Conservation (phyloP, 2,797 vertebrate species). For the Pseudotriccus pelzelni region DNA sequence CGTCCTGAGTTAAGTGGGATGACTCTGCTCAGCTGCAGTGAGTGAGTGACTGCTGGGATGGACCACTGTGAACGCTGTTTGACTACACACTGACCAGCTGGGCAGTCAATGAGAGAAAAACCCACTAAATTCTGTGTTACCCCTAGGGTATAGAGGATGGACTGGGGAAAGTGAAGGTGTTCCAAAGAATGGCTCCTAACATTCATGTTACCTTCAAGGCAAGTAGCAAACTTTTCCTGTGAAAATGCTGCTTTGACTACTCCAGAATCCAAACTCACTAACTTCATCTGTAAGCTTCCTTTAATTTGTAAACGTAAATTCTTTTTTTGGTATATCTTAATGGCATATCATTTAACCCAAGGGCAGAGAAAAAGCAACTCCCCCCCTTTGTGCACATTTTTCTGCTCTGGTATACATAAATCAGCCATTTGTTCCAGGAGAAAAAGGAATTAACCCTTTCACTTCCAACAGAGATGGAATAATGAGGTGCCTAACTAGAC, state of each 20-base stretch:
- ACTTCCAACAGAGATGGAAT: not conserved
- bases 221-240: not conserved
- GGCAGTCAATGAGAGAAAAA: not conserved
- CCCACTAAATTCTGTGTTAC: not conserved
- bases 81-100: not conserved
- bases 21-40: not conserved
- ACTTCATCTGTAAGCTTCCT: not conserved
- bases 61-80: not conserved
- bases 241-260: not conserved
- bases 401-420: not conserved
- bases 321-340: not conserved
- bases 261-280: not conserved
- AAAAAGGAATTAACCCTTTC: not conserved
- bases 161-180: not conserved
- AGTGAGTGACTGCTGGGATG: not conserved
- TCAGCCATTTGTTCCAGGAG: not conserved
- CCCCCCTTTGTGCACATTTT: not conserved
- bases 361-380: not conserved
- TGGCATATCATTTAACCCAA: not conserved
- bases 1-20: not conserved
- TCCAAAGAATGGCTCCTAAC: not conserved
- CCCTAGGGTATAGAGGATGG: not conserved
- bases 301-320: not conserved
- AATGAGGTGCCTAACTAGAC: not conserved
- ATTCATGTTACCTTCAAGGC: not conserved